phyloP scores from a whole-genome alignment of 1,140 invertebrate genomes.

The Homarus americanus region DNA sequence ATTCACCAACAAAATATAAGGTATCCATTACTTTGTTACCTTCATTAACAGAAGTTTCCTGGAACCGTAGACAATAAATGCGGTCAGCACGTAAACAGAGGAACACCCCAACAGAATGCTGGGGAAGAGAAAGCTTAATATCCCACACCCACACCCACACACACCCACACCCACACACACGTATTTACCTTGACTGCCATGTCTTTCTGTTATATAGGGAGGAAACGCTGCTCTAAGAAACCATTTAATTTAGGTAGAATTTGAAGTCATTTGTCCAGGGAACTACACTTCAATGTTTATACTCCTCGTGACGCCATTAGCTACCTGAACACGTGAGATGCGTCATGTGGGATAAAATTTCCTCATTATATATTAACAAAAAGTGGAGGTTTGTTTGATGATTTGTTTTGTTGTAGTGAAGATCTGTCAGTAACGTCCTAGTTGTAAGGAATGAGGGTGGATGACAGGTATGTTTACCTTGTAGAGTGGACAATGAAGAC shows the following conservation, averaged over 20 bases:
- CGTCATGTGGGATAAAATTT: too few species aligned
- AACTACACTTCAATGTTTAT: background rate
- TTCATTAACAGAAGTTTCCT: background rate
- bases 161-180: slow-evolving; percentile 22
- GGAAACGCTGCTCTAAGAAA: background rate
- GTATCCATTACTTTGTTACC: background rate
- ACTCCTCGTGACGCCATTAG: background rate
- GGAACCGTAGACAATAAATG: background rate
- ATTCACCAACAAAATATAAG: background rate
- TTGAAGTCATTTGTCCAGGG: background rate
- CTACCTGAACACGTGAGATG: background rate
- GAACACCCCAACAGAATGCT: too few species aligned
- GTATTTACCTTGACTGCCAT: background rate
- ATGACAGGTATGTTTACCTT: too few species aligned
- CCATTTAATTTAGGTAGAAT: background rate
- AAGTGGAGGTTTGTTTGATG: too few species aligned
- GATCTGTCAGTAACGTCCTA: too few species aligned
- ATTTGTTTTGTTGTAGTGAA: too few species aligned
- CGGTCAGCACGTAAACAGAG: background rate
- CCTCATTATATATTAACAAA: too few species aligned
- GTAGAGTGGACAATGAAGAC: too few species aligned
- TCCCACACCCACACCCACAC: slow-evolving; percentile 20
- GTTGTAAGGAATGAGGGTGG: too few species aligned
- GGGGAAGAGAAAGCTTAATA: too few species aligned
- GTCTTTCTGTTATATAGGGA: background rate